These are phyloP conservation scores for Exocentrus adspersus DNA, from an alignment of 2,888 invertebrate genomes.

Conservation along the genomic window DNA sequence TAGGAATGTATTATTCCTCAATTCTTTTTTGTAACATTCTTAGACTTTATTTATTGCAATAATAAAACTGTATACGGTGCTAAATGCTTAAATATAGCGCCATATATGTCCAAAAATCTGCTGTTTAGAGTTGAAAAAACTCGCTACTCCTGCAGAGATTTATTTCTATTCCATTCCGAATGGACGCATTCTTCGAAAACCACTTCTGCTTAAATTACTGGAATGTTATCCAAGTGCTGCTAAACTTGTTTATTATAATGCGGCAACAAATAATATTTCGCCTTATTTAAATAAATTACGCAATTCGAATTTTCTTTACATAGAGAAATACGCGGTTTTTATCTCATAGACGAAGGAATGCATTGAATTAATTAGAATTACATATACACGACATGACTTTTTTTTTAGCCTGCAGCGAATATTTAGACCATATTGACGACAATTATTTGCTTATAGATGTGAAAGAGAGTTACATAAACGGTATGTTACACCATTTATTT, in stretches of 20 bases:
- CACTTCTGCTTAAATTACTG: not conserved
- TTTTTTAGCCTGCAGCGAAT: not conserved
- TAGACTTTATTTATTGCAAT: too few relatives aligned
- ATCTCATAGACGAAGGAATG: not conserved
- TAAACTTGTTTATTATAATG: too few relatives aligned
- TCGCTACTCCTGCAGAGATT: too few relatives aligned
- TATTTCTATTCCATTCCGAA: not conserved
- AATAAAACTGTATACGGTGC: too few relatives aligned
- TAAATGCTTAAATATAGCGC: too few relatives aligned
- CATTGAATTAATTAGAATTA: not conserved
- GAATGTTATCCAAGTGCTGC: too few relatives aligned
- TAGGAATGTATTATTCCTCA: too few relatives aligned
- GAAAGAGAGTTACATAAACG: not conserved
- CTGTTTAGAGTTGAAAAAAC: too few relatives aligned
- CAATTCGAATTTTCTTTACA: not conserved
- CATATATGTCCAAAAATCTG: too few relatives aligned
- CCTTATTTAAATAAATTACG: not conserved
- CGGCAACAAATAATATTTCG: not conserved
- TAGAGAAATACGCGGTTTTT: not conserved
- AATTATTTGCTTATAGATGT: not conserved
- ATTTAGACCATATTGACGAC: slow-evolving; percentile 1
- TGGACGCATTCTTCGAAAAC: not conserved
- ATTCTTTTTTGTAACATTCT: too few relatives aligned
- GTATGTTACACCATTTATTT: not conserved
- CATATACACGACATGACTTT: not conserved